Evolutionary conservation across 2,888 invertebrate species (phyloP).

Genomic region (Dione vanillae): DNA sequence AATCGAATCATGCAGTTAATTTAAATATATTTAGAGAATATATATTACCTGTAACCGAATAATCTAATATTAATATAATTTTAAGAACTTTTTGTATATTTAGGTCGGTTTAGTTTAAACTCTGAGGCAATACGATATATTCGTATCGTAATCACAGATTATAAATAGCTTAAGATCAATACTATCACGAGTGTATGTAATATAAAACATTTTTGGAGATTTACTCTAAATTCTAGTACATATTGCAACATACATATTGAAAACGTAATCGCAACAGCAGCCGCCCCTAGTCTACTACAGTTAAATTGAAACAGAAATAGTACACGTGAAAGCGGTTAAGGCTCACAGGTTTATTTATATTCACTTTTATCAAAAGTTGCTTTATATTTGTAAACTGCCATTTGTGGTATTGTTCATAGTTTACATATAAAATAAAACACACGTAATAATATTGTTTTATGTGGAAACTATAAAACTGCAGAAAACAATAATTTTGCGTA

Average conservation of each 20-base stretch:
- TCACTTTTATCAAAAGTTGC: not conserved
- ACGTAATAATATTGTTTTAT: too few species aligned
- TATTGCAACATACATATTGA: not conserved
- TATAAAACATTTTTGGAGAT: not conserved
- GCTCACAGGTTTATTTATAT: conserved; percentile 8
- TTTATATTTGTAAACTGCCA: conserved; percentile 1
- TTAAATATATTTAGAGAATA: too few species aligned
- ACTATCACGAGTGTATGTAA: too few species aligned
- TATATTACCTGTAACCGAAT: too few species aligned
- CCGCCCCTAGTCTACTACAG: conserved; percentile 12
- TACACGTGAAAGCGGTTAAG: not conserved
- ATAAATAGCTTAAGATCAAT: too few species aligned
- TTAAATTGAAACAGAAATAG: conserved; percentile 10
- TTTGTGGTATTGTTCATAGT: not conserved
- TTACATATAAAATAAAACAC: too few species aligned
- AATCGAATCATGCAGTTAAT: too few species aligned
- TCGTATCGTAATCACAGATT: too few species aligned
- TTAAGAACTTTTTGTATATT: too few species aligned
- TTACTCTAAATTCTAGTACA: not conserved
- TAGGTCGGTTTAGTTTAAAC: too few species aligned
- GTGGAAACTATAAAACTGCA: not conserved
- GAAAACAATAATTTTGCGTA: not conserved
- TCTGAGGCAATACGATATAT: too few species aligned
- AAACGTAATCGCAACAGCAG: not conserved
- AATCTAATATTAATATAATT: too few species aligned